Evolutionary conservation across 2,113 vertebrate genomes (phyloP).

Genomic region (Tyto alba): DNA sequence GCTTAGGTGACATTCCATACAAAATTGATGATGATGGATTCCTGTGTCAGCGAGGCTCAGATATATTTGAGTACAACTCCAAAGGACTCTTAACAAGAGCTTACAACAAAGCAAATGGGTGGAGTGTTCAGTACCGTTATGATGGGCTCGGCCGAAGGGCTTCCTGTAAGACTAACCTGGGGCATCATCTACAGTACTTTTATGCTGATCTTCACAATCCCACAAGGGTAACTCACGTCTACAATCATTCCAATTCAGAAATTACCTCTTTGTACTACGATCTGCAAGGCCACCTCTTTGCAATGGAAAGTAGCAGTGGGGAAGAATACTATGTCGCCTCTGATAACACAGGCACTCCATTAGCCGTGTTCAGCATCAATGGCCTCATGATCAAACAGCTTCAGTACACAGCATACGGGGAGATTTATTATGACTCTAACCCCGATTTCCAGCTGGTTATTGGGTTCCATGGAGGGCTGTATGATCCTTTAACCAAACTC

Average conservation of each 20-base stretch:
- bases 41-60: slow-evolving; percentile 88
- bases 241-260: slow-evolving; percentile 98
- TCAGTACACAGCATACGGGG: slow-evolving; percentile 96
- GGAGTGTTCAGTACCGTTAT: slow-evolving; percentile 95
- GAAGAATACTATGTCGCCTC: slow-evolving; percentile 97
- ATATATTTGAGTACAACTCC: slow-evolving; percentile 97
- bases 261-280: slow-evolving; percentile 97
- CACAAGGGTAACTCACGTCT: slow-evolving; percentile 91
- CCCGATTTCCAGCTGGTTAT: slow-evolving; percentile 96
- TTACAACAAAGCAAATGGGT: slow-evolving; percentile 89
- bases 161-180: slow-evolving; percentile 93
- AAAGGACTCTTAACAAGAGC: slow-evolving; percentile 92
- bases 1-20: slow-evolving; percentile 93
- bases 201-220: slow-evolving; percentile 97
- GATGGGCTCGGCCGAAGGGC: slow-evolving; percentile 92
- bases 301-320: slow-evolving; percentile 98
- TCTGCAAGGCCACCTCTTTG: slow-evolving; percentile 96
- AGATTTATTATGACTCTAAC: slow-evolving; percentile 96
- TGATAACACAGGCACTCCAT: slow-evolving; percentile 93
- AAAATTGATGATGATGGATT: slow-evolving; percentile 94
- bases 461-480: slow-evolving; percentile 97
- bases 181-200: slow-evolving; percentile 96
- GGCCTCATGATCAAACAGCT: slow-evolving; percentile 98
- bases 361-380: slow-evolving; percentile 97
- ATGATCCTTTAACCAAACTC: slow-evolving; percentile 92